These are phyloP conservation scores for Rhinogobius similis DNA, from an alignment of 2,113 vertebrate species.

Conservation along the genomic window DNA sequence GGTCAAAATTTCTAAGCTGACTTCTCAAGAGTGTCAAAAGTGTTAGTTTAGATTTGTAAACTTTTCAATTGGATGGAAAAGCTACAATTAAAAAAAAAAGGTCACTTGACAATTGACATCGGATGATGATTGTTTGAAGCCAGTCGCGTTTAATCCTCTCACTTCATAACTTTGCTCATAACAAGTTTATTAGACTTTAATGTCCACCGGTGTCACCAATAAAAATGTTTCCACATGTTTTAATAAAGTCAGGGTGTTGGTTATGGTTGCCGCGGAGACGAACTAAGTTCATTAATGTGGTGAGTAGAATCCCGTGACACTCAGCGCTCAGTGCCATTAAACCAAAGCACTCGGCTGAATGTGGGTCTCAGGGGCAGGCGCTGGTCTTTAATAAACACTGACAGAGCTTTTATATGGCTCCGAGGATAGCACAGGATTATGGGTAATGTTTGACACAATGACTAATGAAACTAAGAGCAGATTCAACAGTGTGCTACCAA, in stretches of 20 bases:
- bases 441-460: not conserved
- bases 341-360: not conserved
- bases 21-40: too few species aligned
- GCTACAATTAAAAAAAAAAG: not conserved
- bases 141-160: not conserved
- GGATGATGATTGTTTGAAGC: too few species aligned
- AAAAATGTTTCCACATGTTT: conserved; percentile 1
- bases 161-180: conserved; percentile 6
- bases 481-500: not conserved
- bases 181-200: not conserved
- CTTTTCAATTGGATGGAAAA: too few species aligned
- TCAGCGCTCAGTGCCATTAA: conserved; percentile 1
- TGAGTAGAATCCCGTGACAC: not conserved
- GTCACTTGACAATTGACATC: too few species aligned
- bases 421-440: not conserved
- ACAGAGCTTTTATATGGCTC: conserved; percentile 1
- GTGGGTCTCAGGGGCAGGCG: not conserved
- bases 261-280: not conserved
- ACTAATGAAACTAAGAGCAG: not conserved
- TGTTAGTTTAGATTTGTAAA: too few species aligned
- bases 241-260: conserved; percentile 8
- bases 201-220: not conserved
- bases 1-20: too few species aligned
- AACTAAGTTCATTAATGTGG: not conserved
- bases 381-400: conserved; percentile 3